Percentiles rank a stretch among this genome's conserved stretches.
phyloP scores from a whole-genome alignment of 2,888 invertebrate genomes.

The Hypomecis punctinalis region DNA sequence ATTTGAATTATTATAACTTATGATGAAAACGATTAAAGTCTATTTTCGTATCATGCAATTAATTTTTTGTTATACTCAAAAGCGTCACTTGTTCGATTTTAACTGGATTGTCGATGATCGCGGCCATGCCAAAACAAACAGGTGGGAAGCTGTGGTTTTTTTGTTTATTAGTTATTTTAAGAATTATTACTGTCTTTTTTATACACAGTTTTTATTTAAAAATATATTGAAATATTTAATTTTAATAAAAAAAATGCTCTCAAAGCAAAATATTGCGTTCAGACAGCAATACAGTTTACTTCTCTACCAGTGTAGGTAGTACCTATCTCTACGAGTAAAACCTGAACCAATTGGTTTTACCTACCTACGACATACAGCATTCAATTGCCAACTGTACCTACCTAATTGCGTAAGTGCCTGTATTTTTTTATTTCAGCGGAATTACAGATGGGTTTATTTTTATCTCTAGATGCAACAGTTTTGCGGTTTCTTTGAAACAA shows the following conservation, averaged over 20 bases:
- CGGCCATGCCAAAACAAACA: conserved; percentile 50
- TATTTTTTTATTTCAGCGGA: conserved; percentile 2
- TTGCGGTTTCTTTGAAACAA: conserved; percentile 19
- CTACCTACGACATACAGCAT: neutral
- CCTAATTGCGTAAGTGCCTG: conserved; percentile 1
- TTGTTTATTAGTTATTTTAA: neutral
- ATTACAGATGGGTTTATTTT: conserved; percentile 15
- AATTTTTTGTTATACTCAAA: conserved; percentile 54
- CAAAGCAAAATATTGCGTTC: too few relatives aligned
- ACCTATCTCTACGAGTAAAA: neutral
- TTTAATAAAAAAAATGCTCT: too few relatives aligned
- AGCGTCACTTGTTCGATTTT: conserved; percentile 49
- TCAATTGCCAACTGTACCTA: neutral
- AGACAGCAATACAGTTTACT: too few relatives aligned
- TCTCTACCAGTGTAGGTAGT: too few relatives aligned
- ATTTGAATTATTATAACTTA: neutral
- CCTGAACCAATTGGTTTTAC: neutral
- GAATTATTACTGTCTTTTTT: neutral
- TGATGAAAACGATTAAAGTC: conserved; percentile 48
- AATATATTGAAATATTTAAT: too few relatives aligned
- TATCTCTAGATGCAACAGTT: conserved; percentile 17
- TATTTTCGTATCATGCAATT: conserved; percentile 46
- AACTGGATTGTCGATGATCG: conserved; percentile 48
- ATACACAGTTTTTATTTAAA: neutral
- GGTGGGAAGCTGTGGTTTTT: conserved; percentile 45